Percentiles rank a stretch among this genome's conserved stretches.
Conservation (phyloP, 2,113 vertebrate genomes). For the Trichomycterus rosablanca region DNA sequence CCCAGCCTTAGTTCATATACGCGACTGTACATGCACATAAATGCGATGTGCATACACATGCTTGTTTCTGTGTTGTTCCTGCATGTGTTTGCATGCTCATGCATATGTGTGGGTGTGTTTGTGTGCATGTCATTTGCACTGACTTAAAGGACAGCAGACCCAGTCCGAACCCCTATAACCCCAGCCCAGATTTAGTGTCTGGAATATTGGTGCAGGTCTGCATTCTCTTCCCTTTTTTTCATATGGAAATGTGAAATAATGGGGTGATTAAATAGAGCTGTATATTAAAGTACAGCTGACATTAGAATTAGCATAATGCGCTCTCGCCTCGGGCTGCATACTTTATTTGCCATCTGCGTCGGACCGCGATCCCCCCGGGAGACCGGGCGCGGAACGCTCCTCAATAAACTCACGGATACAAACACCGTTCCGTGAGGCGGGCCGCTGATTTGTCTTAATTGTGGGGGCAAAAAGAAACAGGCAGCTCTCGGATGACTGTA, state of each 20-base stretch:
- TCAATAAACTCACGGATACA: constrained; percentile 86
- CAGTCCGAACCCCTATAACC: too few relatives aligned
- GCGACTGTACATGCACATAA: too few relatives aligned
- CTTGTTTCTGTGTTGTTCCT: constrained; percentile 13
- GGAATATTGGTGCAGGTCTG: neutral
- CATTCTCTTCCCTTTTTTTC: constrained; percentile 59
- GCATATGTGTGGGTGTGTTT: too few relatives aligned
- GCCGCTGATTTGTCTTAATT: constrained; percentile 87
- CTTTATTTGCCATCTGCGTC: constrained; percentile 99
- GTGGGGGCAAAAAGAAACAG: constrained; percentile 87
- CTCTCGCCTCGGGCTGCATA: constrained; percentile 97
- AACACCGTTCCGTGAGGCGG: constrained; percentile 82
- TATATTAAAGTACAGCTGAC: constrained; percentile 99
- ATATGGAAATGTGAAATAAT: constrained; percentile 99
- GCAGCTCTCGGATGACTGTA: constrained; percentile 83
- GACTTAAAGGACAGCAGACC: too few relatives aligned
- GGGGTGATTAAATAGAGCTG: constrained; percentile 99
- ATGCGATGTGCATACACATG: neutral
- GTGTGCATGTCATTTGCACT: too few relatives aligned
- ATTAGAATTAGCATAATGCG: constrained; percentile 99
- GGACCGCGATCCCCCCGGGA: constrained; percentile 91
- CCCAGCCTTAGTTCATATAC: too few relatives aligned
- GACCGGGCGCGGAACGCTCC: constrained; percentile 84
- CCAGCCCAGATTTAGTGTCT: too few relatives aligned
- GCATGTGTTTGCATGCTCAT: constrained; percentile 6